These are phyloP conservation scores for Microtus richardsoni DNA, from an alignment of 2,113 vertebrate species.

Conservation along the genomic window DNA sequence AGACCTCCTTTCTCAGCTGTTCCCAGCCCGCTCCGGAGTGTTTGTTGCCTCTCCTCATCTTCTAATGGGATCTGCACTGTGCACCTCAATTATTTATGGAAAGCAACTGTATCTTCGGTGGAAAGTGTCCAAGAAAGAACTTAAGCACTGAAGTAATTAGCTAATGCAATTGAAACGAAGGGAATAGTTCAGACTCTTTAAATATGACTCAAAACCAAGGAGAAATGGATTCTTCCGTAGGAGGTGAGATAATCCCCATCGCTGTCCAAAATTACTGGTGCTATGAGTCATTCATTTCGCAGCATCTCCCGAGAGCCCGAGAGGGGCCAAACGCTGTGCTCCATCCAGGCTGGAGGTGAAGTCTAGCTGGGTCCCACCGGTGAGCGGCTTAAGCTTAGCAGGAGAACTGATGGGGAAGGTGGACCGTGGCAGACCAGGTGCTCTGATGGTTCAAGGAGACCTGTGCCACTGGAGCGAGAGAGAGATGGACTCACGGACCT, in stretches of 20 bases:
- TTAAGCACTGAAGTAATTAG: constrained; percentile 74
- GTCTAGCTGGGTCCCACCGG: background rate
- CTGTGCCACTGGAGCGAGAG: fast-evolving
- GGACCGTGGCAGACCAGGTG: fast-evolving
- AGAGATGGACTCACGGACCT: background rate
- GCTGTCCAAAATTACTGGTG: background rate
- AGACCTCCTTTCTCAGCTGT: background rate
- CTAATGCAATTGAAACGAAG: constrained; percentile 69
- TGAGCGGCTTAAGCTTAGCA: background rate
- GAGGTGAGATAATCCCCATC: constrained; percentile 57
- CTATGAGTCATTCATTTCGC: constrained; percentile 30
- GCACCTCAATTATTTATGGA: constrained; percentile 75
- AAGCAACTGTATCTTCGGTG: constrained; percentile 58
- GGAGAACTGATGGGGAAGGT: background rate
- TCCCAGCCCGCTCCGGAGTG: background rate
- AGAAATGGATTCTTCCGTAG: constrained; percentile 68
- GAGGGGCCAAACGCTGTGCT: background rate
- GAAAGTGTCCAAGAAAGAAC: constrained; percentile 72
- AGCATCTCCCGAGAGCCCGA: background rate
- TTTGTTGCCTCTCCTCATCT: background rate
- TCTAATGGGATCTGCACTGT: constrained; percentile 38
- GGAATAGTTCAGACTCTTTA: constrained; percentile 68
- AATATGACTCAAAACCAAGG: constrained; percentile 60
- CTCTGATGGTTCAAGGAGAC: background rate
- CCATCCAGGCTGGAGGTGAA: background rate